Base-by-base conservation (phyloP, 2,797 vertebrate genomes). In the Sebastes cheni region DNA sequence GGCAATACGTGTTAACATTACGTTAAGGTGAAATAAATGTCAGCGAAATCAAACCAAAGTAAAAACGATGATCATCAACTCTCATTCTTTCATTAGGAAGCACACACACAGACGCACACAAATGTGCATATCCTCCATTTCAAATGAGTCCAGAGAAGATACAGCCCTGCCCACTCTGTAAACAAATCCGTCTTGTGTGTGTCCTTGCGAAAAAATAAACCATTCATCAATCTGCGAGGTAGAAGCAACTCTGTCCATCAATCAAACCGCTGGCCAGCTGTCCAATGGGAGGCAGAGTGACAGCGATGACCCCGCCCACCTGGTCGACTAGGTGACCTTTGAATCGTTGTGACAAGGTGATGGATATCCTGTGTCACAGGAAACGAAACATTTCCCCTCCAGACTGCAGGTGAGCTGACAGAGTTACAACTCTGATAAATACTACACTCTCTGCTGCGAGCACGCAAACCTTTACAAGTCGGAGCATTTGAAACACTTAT, bases 181-280 rank as follows among this genome's bases (percentile, higher is more conserved):
- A 81, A 80, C 77, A 74, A 79, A 80, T 81, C 72, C 4, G 5
- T 81, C 72, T 82, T 74, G 71, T 72, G 67, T 59, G 46, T 75
- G 84, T 82, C 86, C 85, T 88, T 88, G 82, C 11, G 6, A 72
- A 67, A 67, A 82, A 79, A 89, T 75, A 83, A 88, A 79, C 61
- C 69, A 89, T 88, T 86, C 46, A 88, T 91, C 86, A 89, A 77
- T 81, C 81, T 84, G 77, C 20, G 50, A 65, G 56, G 34, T 39
- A 69, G 67, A 74, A 75, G 67, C 71, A 67, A 72, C 76, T 72
- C 56, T 74, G 80, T 83, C 80, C 79, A 90, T 94, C 91, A 89
- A 77, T 93, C 83, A 86, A 83, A 75, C 75, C 50, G 14, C 81
- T 52, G 77, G 27, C 81, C 80, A 82, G 77, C 72, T 90, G 85